Percentiles rank a stretch among this genome's conserved stretches.
Conservation (phyloP, 2,797 vertebrate species). For the Labroides dimidiatus region DNA sequence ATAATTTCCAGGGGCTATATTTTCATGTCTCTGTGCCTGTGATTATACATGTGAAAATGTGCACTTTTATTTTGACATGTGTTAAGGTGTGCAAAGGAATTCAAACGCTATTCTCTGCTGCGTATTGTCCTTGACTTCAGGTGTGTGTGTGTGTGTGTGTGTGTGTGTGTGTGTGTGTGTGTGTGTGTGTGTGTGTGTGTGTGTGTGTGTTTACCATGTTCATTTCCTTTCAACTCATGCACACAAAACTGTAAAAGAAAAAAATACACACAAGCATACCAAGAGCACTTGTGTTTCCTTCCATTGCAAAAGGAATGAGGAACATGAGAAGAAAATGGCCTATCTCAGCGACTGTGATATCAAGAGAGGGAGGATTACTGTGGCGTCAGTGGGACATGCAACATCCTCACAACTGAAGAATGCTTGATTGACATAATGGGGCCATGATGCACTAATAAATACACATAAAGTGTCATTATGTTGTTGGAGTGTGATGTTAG, state of each 20-base stretch:
- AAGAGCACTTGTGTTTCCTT: conserved; percentile 34
- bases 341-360: conserved; percentile 61
- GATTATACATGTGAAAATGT: conserved; percentile 44
- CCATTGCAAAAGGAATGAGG: conserved; percentile 59
- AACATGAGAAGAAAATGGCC: conserved; percentile 53
- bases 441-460: conserved; percentile 53
- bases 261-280: conserved; percentile 37
- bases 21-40: conserved; percentile 40
- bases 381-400: conserved; percentile 55
- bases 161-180: too few species aligned
- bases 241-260: conserved; percentile 31
- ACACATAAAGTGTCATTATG: conserved; percentile 41
- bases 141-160: not conserved
- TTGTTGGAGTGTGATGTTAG: conserved; percentile 44
- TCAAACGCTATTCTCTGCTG: conserved; percentile 16
- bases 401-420: conserved; percentile 52
- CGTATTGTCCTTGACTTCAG: conserved; percentile 14
- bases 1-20: conserved; percentile 54
- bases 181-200: too few species aligned
- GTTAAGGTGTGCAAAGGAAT: conserved; percentile 38
- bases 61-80: conserved; percentile 15
- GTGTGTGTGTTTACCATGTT: not conserved
- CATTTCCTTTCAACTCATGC: conserved; percentile 4
- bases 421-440: conserved; percentile 62
- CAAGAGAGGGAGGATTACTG: conserved; percentile 64